Percentiles rank a stretch among this genome's conserved stretches.
Conservation (phyloP, 2,113 vertebrate species). For the Apodemus speciosus region DNA sequence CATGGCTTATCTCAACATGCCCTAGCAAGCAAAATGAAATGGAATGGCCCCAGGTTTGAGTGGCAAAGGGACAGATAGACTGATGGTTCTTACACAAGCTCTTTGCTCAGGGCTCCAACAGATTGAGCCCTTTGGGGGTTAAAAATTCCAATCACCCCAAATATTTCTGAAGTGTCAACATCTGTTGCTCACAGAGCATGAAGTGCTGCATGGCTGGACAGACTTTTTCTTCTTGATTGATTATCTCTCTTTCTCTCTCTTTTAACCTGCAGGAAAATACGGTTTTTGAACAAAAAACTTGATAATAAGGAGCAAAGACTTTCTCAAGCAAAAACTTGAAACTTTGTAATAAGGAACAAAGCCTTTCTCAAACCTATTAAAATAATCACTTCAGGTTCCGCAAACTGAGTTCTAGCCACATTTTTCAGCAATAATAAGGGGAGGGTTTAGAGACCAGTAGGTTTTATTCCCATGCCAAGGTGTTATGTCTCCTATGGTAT, state of each 20-base stretch:
- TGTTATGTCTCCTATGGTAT: neutral
- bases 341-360: slow-evolving; percentile 22
- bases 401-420: slow-evolving; percentile 15
- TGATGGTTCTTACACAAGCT: neutral
- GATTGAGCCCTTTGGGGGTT: slow-evolving; percentile 29
- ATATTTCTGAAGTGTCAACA: slow-evolving; percentile 13
- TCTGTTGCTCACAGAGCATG: neutral
- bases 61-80: slow-evolving; percentile 4
- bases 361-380: neutral
- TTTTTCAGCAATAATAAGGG: neutral
- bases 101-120: neutral
- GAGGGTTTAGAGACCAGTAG: neutral
- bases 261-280: slow-evolving; percentile 28
- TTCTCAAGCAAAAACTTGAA: neutral
- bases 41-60: neutral
- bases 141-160: slow-evolving; percentile 39
- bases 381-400: neutral
- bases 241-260: neutral
- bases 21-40: neutral
- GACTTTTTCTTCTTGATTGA: slow-evolving; percentile 44
- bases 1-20: neutral
- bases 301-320: neutral
- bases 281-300: slow-evolving; percentile 50
- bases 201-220: neutral
- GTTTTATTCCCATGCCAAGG: neutral